A percentile compares a stretch with the other conserved stretches of the same genome.
phyloP scores from a whole-genome alignment of 2,888 invertebrate species.

The Latrodectus hesperus region DNA sequence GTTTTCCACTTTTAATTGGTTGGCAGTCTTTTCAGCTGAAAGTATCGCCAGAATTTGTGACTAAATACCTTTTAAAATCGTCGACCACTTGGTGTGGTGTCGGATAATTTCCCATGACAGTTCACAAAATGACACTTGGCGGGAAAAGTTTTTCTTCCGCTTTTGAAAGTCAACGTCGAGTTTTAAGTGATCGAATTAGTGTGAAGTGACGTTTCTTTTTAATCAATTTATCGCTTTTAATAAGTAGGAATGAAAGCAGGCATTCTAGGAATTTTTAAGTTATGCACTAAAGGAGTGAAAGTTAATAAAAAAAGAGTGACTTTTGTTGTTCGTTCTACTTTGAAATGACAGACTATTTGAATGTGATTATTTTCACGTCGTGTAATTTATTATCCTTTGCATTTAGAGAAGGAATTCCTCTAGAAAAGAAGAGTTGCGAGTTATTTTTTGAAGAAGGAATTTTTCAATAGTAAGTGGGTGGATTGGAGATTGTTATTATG shows the following conservation, averaged over 20 bases:
- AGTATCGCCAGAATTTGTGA: conserved; percentile 35
- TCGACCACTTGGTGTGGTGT: background rate
- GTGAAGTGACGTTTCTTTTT: conserved; percentile 33
- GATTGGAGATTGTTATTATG: too few species aligned
- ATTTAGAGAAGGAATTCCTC: too few species aligned
- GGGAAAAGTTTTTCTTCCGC: conserved; percentile 10
- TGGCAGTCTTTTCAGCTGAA: background rate
- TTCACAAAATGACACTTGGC: conserved; percentile 32
- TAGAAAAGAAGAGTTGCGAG: too few species aligned
- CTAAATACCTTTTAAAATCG: conserved; percentile 15
- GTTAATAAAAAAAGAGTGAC: conserved; percentile 14
- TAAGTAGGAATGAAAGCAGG: conserved; percentile 13
- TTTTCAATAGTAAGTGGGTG: too few species aligned
- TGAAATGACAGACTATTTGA: conserved; percentile 26
- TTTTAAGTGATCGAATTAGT: conserved; percentile 50
- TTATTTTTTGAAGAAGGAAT: too few species aligned
- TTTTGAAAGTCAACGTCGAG: conserved; percentile 20
- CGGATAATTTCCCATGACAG: conserved; percentile 26
- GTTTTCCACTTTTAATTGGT: too few species aligned
- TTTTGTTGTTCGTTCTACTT: background rate
- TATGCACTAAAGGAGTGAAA: conserved; percentile 3
- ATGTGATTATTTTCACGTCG: conserved; percentile 11
- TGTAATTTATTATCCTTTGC: too few species aligned
- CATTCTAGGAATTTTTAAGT: conserved; percentile 31
- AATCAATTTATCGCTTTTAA: conserved; percentile 44